Evolutionary conservation across 2,888 invertebrate species (phyloP), one percentile per base, ranked within the genome.

Genomic region (Drosophila neonasuta): DNA sequence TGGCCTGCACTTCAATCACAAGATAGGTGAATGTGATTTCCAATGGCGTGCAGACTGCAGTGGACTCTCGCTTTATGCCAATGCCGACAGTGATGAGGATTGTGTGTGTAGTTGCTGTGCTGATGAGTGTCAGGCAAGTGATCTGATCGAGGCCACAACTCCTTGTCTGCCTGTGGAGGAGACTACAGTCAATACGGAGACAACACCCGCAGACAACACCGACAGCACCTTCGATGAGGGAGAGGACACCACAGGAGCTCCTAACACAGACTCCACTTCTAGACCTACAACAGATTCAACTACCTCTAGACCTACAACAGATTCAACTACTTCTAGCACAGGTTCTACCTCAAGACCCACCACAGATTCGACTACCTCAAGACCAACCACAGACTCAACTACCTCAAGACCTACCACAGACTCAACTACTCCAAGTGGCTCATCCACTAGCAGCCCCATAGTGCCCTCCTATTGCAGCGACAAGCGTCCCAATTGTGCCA

Each of bases 21-120:
- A 62, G 15, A 49, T 82, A 4, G 68, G 79, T 3, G 83, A 83
- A 50, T 88, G 88, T 44, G 88, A 88, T 46, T 83, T 79, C 46
- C 74, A 74, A 30, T 77, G 84, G 65, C 77, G 81, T 15, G 85
- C 80, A 13, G 67, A 61, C 10, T 88, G 88, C 59, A 56, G 51
- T 1, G 69, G 63, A 2, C 48, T 66, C 0, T 55, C 54, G 3
- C 13, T 69, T 6, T 80, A 78, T 13, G 70, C 61, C 8, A 46
- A n/a, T 6, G n/a, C 34, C 3, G 60, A 50, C 7, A 13, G 6
- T 7, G 60, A 58, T 8, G 64, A 64, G 8, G 70, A 67, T 0
- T 82, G 81, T 30, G 55, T 42, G 13, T 81, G 81, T 56, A 71
- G 68, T 5, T 82, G 81, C 39, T 82, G 81, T 41, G 82, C 58